Conservation (phyloP, 2,888 invertebrate genomes). For the Nemoura dubitans region DNA sequence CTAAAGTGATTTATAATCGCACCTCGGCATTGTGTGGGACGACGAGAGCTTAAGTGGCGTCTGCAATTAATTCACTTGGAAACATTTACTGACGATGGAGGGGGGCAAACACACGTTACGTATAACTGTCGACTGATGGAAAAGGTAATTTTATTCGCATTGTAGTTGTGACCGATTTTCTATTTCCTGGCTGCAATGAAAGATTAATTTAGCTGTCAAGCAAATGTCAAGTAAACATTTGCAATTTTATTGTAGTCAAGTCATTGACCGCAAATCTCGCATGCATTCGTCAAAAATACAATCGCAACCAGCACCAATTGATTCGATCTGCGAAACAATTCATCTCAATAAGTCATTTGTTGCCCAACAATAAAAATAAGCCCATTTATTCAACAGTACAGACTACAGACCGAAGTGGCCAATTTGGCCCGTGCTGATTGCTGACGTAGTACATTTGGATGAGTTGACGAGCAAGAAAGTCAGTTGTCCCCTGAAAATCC, state of each 20-base stretch:
- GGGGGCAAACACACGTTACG: no score
- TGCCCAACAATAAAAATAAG: not conserved
- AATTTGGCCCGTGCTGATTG: no score
- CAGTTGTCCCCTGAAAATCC: not conserved
- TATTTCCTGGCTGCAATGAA: not conserved
- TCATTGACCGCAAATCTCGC: not conserved
- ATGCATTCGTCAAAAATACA: not conserved
- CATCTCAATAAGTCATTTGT: not conserved
- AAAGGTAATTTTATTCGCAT: not conserved
- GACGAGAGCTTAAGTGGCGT: no score
- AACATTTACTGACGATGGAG: no score
- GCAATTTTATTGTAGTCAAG: not conserved
- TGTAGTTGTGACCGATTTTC: not conserved
- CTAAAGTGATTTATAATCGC: no score
- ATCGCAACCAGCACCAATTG: not conserved
- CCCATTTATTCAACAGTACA: not conserved
- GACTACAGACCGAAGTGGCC: no score
- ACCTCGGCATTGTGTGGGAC: no score
- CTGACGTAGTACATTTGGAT: no score
- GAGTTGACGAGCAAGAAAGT: no score
- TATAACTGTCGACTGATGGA: not conserved
- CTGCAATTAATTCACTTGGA: no score
- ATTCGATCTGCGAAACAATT: not conserved
- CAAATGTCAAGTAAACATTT: not conserved
- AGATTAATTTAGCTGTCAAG: not conserved